phyloP scores from a whole-genome alignment of 2,113 vertebrate species.

The Eurypyga helias region DNA sequence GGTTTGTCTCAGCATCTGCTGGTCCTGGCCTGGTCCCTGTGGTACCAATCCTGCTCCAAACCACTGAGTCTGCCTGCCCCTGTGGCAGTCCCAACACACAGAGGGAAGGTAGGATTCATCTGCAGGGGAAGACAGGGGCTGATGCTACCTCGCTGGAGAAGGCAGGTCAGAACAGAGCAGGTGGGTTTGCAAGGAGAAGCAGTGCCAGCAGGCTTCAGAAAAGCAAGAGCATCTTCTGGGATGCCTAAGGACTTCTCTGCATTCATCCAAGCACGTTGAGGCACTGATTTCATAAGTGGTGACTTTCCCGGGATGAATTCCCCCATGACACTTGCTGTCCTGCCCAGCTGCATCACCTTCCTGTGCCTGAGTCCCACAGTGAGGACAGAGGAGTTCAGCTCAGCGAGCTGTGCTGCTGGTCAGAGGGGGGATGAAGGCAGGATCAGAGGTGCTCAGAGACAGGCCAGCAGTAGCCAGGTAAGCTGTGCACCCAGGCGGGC shows the following conservation, averaged over 20 bases:
- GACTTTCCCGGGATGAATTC: neutral
- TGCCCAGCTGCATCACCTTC: neutral
- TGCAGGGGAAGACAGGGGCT: neutral
- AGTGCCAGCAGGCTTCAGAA: neutral
- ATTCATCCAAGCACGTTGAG: rapidly evolving
- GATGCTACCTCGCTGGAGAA: neutral
- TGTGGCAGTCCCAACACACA: rapidly evolving
- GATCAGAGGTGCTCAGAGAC: neutral
- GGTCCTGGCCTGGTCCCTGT: neutral
- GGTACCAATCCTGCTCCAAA: neutral
- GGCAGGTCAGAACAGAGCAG: neutral
- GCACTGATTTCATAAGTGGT: neutral
- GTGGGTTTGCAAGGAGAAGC: neutral
- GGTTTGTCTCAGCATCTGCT: neutral
- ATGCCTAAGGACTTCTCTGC: neutral
- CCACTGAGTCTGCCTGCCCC: neutral
- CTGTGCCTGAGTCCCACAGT: rapidly evolving
- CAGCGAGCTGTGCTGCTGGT: rapidly evolving
- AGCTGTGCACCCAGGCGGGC: neutral
- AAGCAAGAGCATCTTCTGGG: neutral
- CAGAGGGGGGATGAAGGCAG: neutral
- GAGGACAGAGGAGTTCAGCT: rapidly evolving
- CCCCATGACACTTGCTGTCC: neutral
- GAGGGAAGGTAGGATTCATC: neutral
- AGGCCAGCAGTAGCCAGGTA: neutral